Conservation (phyloP, 2,888 invertebrate species). For the Bombylius discolor region DNA sequence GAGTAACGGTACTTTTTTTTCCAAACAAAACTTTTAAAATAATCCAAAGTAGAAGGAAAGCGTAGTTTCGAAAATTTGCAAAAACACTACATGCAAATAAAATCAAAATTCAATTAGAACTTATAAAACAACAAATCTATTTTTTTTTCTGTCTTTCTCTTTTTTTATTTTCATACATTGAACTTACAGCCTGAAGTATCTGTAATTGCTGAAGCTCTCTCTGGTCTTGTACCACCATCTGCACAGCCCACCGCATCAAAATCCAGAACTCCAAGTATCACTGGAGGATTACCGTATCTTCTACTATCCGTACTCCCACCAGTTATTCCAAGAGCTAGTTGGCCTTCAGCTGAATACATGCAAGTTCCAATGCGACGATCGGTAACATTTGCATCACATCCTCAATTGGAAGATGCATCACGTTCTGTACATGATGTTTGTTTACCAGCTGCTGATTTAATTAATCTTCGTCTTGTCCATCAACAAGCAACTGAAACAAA, state of each 20-base stretch:
- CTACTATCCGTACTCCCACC: slow-evolving; percentile 60
- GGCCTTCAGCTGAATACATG: slow-evolving; percentile 59
- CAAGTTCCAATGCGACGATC: slow-evolving; percentile 45
- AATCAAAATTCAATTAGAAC: too few relatives aligned
- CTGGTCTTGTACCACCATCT: slow-evolving; percentile 3
- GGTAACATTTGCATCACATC: slow-evolving; percentile 53
- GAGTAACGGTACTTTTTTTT: too few relatives aligned
- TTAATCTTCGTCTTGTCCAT: slow-evolving; percentile 42
- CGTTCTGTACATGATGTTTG: slow-evolving; percentile 26
- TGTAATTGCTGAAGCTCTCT: slow-evolving; percentile 21
- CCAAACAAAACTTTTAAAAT: too few relatives aligned
- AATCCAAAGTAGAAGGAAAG: too few relatives aligned
- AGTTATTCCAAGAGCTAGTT: slow-evolving; percentile 61
- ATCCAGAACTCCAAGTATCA: slow-evolving; percentile 49
- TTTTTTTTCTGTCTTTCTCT: too few relatives aligned
- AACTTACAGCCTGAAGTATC: slow-evolving; percentile 27
- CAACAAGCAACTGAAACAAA: slow-evolving; percentile 43
- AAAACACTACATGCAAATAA: too few relatives aligned
- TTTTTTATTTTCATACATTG: too few relatives aligned
- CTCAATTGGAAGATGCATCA: slow-evolving; percentile 44
- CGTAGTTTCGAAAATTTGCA: too few relatives aligned
- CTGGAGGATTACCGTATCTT: slow-evolving; percentile 55
- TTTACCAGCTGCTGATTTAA: slow-evolving; percentile 46
- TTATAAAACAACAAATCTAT: too few relatives aligned
- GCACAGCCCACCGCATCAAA: slow-evolving; percentile 15